phyloP scores from a whole-genome alignment of 2,888 invertebrate genomes.

The Synergus japonicus region DNA sequence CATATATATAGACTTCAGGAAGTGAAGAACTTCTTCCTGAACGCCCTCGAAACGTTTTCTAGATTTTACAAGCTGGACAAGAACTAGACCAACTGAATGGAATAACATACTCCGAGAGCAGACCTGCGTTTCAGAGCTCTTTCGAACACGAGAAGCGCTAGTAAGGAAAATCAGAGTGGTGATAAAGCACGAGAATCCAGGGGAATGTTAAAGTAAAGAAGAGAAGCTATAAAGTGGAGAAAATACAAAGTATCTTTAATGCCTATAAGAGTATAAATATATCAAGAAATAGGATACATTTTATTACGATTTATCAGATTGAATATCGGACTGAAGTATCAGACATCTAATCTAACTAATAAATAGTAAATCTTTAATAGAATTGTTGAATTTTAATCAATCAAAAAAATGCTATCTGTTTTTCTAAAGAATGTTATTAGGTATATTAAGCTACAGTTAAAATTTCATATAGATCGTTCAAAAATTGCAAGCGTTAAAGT shows the following conservation, averaged over 20 bases:
- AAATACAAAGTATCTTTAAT: background rate
- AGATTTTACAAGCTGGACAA: slow-evolving; percentile 24
- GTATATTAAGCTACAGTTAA: no score
- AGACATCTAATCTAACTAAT: no score
- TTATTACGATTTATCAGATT: background rate
- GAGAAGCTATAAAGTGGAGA: background rate
- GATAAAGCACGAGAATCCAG: slow-evolving; percentile 17
- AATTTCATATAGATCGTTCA: no score
- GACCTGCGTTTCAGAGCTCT: slow-evolving; percentile 10
- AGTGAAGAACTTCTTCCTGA: slow-evolving; percentile 21
- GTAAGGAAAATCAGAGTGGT: slow-evolving; percentile 23
- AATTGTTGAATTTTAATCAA: no score
- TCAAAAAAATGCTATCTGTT: no score
- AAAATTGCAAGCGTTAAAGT: no score
- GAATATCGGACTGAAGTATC: no score
- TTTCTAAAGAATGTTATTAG: no score
- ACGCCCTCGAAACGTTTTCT: slow-evolving; percentile 33
- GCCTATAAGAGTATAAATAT: background rate
- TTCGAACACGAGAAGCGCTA: slow-evolving; percentile 17
- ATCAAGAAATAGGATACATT: background rate
- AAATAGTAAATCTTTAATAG: no score
- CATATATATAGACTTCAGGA: background rate
- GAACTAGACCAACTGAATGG: slow-evolving; percentile 28
- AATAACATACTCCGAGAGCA: slow-evolving; percentile 21
- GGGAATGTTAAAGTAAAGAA: background rate